Percentiles rank a stretch among this genome's conserved stretches.
Conservation (phyloP, 2,113 vertebrate genomes). For the Nycticorax nycticorax region DNA sequence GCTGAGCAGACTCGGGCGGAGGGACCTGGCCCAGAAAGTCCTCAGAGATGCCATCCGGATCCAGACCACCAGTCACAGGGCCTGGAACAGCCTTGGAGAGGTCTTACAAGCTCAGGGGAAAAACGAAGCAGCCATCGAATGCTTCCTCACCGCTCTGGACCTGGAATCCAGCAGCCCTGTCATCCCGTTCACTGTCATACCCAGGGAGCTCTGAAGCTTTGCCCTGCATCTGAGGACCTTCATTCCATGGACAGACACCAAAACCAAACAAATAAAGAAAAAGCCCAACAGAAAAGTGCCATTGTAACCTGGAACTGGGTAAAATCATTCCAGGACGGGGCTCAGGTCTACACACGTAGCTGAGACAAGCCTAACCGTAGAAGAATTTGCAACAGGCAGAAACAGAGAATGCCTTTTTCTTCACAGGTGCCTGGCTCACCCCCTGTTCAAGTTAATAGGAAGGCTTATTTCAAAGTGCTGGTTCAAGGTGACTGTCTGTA, state of each 20-base stretch:
- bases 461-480: background rate
- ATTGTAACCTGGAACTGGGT: background rate
- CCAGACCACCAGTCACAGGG: slow-evolving; percentile 89
- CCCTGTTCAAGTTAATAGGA: background rate
- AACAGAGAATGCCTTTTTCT: background rate
- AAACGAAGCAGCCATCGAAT: slow-evolving; percentile 86
- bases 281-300: slow-evolving; percentile 2
- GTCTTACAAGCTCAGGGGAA: slow-evolving; percentile 87
- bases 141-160: slow-evolving; percentile 93
- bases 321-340: background rate
- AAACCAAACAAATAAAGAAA: background rate
- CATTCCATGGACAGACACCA: background rate
- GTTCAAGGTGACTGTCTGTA: background rate
- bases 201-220: slow-evolving; percentile 85
- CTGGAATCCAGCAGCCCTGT: slow-evolving; percentile 94
- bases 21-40: slow-evolving; percentile 90
- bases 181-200: slow-evolving; percentile 90
- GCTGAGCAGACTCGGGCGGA: slow-evolving; percentile 83
- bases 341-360: background rate
- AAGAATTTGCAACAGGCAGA: background rate
- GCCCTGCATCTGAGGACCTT: background rate
- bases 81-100: slow-evolving; percentile 92
- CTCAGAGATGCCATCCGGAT: slow-evolving; percentile 87
- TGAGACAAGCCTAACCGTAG: background rate
- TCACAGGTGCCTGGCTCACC: background rate